Conservation (phyloP, 2,888 invertebrate genomes). For the Oscheius sp. region DNA sequence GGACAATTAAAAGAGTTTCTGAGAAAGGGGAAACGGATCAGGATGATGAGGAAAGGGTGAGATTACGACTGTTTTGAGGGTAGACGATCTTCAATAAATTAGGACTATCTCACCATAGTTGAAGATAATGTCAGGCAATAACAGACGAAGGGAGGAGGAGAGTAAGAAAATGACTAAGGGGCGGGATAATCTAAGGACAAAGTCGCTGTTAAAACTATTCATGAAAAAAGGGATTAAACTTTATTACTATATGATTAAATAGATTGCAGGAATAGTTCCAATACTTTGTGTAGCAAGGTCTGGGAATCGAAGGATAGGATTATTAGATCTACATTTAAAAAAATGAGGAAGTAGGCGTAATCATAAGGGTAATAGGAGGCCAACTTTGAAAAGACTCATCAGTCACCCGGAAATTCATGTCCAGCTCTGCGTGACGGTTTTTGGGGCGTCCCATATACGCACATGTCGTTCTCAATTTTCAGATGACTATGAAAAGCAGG, state of each 20-base stretch:
- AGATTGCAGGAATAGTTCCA: no score
- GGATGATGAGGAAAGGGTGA: not conserved
- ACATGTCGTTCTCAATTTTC: conserved; percentile 26
- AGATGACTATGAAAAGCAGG: conserved; percentile 6
- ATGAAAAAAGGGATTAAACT: no score
- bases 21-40: not conserved
- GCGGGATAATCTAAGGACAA: conserved; percentile 8
- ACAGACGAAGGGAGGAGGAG: not conserved
- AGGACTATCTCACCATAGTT: no score
- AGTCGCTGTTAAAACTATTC: no score
- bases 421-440: conserved; percentile 10
- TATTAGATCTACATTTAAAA: no score
- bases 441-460: not conserved
- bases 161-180: not conserved
- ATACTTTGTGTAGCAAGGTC: no score
- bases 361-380: not conserved
- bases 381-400: not conserved
- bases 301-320: no score
- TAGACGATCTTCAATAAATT: no score
- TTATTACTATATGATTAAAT: no score
- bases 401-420: not conserved
- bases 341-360: not conserved
- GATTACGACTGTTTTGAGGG: not conserved
- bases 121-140: no score
- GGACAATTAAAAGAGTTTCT: conserved; percentile 1